A percentile compares a stretch with the other conserved stretches of the same genome.
Conservation (phyloP, 30 jellyfish, hydroid and myxozoan species). For the Euphysa ruthae region DNA sequence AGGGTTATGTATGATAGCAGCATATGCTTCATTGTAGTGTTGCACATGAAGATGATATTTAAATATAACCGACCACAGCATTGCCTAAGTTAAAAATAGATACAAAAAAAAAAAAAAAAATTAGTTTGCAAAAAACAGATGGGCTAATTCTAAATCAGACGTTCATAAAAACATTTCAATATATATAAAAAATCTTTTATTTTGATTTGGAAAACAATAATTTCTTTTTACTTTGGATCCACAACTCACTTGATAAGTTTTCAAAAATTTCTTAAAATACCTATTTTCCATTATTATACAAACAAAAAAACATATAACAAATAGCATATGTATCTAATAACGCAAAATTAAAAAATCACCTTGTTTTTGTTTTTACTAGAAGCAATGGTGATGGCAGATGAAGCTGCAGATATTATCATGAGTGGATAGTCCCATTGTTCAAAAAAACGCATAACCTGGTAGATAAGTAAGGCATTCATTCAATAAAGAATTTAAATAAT, state of each 20-base stretch:
- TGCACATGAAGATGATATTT: constrained; percentile 63
- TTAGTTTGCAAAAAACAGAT: background rate
- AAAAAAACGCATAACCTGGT: constrained; percentile 71
- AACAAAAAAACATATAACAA: too few relatives aligned
- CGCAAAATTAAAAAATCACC: constrained; percentile 29
- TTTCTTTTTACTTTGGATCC: too few relatives aligned
- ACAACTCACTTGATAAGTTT: too few relatives aligned
- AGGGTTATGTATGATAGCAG: constrained; percentile 67
- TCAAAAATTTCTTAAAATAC: too few relatives aligned
- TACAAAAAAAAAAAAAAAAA: background rate
- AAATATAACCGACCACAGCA: constrained; percentile 83
- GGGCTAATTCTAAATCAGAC: too few relatives aligned
- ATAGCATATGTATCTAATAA: too few relatives aligned
- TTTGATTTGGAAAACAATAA: too few relatives aligned
- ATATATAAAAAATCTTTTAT: background rate
- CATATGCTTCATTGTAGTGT: constrained; percentile 71
- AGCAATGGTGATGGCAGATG: constrained; percentile 70
- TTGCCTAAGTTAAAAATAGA: constrained; percentile 37
- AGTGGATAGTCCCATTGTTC: constrained; percentile 62
- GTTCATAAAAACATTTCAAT: too few relatives aligned
- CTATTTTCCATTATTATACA: too few relatives aligned
- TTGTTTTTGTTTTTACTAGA: constrained; percentile 23
- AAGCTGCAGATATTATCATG: constrained; percentile 71
- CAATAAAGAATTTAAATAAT: too few relatives aligned
- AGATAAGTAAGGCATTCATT: background rate